These are phyloP conservation scores for Platyrinchus mystaceus DNA, from an alignment of 2,797 vertebrate species.

Conservation along the genomic window DNA sequence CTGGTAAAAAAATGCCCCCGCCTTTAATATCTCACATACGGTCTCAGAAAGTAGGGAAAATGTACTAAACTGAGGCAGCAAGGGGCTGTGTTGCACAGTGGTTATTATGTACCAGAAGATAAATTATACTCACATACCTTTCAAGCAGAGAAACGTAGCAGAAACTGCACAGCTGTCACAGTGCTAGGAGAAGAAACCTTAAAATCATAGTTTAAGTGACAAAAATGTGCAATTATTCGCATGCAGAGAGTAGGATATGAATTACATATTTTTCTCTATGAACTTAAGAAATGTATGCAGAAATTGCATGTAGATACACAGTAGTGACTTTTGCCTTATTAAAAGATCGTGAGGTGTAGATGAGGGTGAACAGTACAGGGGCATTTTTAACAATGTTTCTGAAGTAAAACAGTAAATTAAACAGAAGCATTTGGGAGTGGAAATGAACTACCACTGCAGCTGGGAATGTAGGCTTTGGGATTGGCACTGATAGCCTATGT, in stretches of 20 bases:
- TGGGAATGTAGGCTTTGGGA: not conserved
- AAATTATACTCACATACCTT: not conserved
- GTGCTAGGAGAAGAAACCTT: not conserved
- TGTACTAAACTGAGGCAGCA: not conserved
- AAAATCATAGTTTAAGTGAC: not conserved
- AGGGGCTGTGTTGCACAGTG: not conserved
- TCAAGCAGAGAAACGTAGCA: not conserved
- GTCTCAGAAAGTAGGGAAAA: not conserved
- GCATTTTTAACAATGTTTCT: not conserved
- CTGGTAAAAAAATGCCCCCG: not conserved
- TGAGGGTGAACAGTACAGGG: not conserved
- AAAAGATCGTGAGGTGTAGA: not conserved
- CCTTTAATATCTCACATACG: rapidly evolving
- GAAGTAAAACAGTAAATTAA: not conserved
- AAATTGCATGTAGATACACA: not conserved
- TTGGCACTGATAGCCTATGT: not conserved
- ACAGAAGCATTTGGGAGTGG: not conserved
- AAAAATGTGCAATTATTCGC: not conserved
- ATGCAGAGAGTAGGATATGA: not conserved
- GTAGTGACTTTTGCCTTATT: not conserved
- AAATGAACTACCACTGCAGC: not conserved
- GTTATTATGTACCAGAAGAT: not conserved
- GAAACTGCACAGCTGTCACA: not conserved
- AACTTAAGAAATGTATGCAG: not conserved
- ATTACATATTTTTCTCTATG: not conserved